A percentile compares a stretch with the other conserved stretches of the same genome.
These are phyloP conservation scores for Heliconius melpomene DNA, from an alignment of 1,140 invertebrate genomes.

Conservation along the genomic window DNA sequence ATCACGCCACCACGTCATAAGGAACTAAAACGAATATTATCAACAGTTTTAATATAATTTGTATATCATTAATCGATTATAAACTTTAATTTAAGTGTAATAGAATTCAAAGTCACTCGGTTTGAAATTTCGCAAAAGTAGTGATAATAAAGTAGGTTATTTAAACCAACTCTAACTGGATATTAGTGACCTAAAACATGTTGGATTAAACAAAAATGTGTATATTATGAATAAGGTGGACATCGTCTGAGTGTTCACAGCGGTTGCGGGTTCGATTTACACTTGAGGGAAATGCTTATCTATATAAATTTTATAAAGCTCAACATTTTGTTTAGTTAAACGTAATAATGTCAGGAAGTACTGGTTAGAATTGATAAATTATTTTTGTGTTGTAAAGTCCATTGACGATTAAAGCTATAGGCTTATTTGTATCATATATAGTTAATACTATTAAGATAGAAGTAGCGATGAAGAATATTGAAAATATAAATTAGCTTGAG, in stretches of 20 bases:
- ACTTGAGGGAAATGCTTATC: not conserved
- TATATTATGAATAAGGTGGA: not conserved
- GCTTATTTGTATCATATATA: too few species aligned
- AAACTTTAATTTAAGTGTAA: slow-evolving; percentile 28
- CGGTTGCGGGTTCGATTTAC: not conserved
- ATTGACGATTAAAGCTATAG: too few species aligned
- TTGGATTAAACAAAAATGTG: not conserved
- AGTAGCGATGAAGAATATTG: too few species aligned
- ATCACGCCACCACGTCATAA: not conserved
- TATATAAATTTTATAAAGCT: too few species aligned
- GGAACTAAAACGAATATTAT: not conserved
- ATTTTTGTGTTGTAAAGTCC: too few species aligned
- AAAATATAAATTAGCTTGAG: too few species aligned
- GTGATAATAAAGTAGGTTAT: slow-evolving; percentile 62
- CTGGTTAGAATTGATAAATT: too few species aligned
- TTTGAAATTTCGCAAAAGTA: slow-evolving; percentile 53
- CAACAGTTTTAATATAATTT: slow-evolving; percentile 4
- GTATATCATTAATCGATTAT: not conserved
- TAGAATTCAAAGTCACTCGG: slow-evolving; percentile 28
- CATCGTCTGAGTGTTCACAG: not conserved
- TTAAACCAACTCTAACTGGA: slow-evolving; percentile 47
- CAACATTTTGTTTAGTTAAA: too few species aligned
- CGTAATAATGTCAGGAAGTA: too few species aligned
- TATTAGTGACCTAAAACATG: slow-evolving; percentile 17
- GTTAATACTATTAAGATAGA: too few species aligned